A percentile compares a stretch with the other conserved stretches of the same genome.
These are phyloP conservation scores for Drosophila nigromelanica DNA, from an alignment of 1,140 invertebrate genomes.

Conservation along the genomic window DNA sequence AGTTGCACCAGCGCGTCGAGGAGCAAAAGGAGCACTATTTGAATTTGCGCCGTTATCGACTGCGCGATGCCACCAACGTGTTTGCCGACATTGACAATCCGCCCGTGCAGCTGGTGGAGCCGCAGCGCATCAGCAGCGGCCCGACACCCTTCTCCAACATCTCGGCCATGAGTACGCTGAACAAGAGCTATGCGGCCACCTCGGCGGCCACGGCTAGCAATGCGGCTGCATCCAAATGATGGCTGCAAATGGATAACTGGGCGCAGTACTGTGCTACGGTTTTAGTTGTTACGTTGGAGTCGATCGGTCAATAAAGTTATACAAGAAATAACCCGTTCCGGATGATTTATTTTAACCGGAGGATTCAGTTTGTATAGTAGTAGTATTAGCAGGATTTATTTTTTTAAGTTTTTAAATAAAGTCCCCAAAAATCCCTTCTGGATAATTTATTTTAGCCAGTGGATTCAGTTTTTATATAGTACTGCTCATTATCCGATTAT, in stretches of 20 bases:
- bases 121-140: slow-evolving; percentile 84
- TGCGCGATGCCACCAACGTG: slow-evolving; percentile 91
- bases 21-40: slow-evolving; percentile 93
- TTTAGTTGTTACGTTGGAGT: slow-evolving; percentile 26
- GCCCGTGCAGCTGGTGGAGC: slow-evolving; percentile 48
- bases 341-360: background rate
- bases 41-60: slow-evolving; percentile 90
- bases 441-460: too few species aligned
- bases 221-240: slow-evolving; percentile 47
- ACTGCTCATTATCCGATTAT: too few species aligned
- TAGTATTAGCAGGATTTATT: background rate
- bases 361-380: background rate
- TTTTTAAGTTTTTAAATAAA: too few species aligned
- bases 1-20: slow-evolving; percentile 90
- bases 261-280: background rate
- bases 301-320: slow-evolving; percentile 31
- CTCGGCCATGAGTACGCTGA: slow-evolving; percentile 67
- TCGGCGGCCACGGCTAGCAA: slow-evolving; percentile 52
- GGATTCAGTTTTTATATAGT: too few species aligned
- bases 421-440: too few species aligned
- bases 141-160: slow-evolving; percentile 86
- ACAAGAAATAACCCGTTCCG: background rate
- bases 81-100: slow-evolving; percentile 86
- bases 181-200: slow-evolving; percentile 60
- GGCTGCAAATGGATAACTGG: slow-evolving; percentile 11